Conservation (phyloP, 2,888 invertebrate genomes). For the Gonocerus acuteangulatus region DNA sequence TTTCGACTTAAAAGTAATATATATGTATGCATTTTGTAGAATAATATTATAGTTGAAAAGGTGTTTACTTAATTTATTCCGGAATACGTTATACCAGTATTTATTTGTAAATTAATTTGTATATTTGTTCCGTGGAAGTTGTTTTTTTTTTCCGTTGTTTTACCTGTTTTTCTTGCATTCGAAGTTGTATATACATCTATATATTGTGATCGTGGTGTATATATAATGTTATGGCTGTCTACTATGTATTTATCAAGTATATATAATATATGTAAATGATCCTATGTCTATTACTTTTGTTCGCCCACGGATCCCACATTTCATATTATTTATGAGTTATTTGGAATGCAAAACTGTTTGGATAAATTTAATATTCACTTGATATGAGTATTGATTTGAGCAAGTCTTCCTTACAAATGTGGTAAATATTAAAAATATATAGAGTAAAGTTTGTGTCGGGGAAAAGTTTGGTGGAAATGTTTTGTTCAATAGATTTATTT, state of each 20-base stretch:
- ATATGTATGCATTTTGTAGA: constrained; percentile 6
- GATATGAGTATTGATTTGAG: too few species aligned
- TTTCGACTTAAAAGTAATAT: constrained; percentile 6
- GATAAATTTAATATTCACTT: too few species aligned
- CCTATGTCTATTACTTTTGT: background rate
- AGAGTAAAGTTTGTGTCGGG: too few species aligned
- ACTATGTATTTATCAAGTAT: constrained; percentile 21
- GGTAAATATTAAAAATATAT: too few species aligned
- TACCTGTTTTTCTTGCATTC: constrained; percentile 6
- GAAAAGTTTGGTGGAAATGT: too few species aligned
- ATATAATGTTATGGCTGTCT: constrained; percentile 22
- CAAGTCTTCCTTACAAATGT: too few species aligned
- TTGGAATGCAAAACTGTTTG: background rate
- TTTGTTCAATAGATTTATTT: too few species aligned
- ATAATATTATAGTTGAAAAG: constrained; percentile 1
- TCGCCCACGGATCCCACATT: background rate
- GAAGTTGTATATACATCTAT: constrained; percentile 18
- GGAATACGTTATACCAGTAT: background rate
- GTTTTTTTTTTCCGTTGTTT: constrained; percentile 8
- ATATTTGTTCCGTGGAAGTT: constrained; percentile 15
- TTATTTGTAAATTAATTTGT: constrained; percentile 21
- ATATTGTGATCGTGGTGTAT: constrained; percentile 24
- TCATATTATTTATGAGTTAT: background rate
- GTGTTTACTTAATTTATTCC: constrained; percentile 18
- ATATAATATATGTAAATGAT: constrained; percentile 13